Conservation (phyloP, 2,797 vertebrate species). For the Microcaecilia unicolor region DNA sequence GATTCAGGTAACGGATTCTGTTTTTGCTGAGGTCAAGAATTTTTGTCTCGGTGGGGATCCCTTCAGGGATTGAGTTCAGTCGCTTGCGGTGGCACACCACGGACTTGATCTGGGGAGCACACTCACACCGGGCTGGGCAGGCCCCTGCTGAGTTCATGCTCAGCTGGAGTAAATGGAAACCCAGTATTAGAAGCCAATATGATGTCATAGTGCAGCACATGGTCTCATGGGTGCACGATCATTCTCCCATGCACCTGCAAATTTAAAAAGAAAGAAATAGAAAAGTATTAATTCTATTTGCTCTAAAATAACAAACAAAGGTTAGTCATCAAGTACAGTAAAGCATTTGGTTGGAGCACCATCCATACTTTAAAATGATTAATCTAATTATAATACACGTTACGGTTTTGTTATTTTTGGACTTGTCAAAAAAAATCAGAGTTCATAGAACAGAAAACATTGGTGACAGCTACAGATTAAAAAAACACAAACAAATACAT, state of each 20-base stretch:
- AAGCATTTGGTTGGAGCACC: no score
- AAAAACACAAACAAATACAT: no score
- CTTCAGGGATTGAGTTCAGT: constrained; percentile 77
- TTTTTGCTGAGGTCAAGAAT: constrained; percentile 85
- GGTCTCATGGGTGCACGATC: constrained; percentile 53
- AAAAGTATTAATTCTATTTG: no score
- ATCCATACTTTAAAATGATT: no score
- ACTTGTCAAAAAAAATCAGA: no score
- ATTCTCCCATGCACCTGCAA: constrained; percentile 62
- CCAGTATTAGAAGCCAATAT: constrained; percentile 56
- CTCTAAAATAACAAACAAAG: no score
- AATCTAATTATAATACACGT: no score
- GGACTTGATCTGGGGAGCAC: constrained; percentile 55
- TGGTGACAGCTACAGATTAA: no score
- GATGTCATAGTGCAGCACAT: constrained; percentile 59
- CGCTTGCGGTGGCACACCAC: constrained; percentile 81
- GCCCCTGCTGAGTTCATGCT: constrained; percentile 43
- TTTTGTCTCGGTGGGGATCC: constrained; percentile 79
- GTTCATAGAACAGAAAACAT: no score
- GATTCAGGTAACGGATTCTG: constrained; percentile 87
- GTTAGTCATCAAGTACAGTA: no score
- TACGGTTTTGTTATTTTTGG: no score
- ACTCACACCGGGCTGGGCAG: constrained; percentile 89
- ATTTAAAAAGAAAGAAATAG: constrained; percentile 5
- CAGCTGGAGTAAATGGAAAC: constrained; percentile 57